Evolutionary conservation across 2,888 invertebrate species (phyloP).

Genomic region (Dicycla oo): DNA sequence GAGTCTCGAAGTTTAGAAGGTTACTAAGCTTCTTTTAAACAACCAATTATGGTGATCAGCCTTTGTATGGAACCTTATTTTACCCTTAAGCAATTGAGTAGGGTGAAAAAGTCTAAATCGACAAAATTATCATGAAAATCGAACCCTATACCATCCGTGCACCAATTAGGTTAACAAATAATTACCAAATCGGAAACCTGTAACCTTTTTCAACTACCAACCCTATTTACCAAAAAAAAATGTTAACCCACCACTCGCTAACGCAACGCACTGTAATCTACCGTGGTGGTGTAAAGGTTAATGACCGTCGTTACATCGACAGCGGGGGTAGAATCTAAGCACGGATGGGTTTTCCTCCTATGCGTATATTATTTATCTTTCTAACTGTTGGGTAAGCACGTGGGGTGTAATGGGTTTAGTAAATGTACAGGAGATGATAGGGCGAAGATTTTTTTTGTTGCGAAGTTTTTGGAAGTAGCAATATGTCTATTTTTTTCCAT

Average conservation of each 20-base stretch:
- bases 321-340: slow-evolving; percentile 63
- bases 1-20: background rate
- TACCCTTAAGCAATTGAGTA: background rate
- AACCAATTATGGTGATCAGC: background rate
- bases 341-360: slow-evolving; percentile 64
- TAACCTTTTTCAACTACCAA: slow-evolving; percentile 31
- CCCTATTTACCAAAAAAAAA: slow-evolving; percentile 58
- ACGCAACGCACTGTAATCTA: slow-evolving; percentile 60
- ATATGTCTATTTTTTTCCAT: slow-evolving; percentile 11
- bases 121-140: slow-evolving; percentile 24
- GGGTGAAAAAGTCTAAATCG: too few species aligned
- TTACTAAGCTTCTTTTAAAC: background rate
- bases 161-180: slow-evolving; percentile 37
- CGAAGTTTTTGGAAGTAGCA: slow-evolving; percentile 1
- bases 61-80: too few species aligned
- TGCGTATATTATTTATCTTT: slow-evolving; percentile 66
- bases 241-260: slow-evolving; percentile 43
- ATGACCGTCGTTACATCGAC: slow-evolving; percentile 64
- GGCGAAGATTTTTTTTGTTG: slow-evolving; percentile 41
- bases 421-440: slow-evolving; percentile 67
- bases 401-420: slow-evolving; percentile 62
- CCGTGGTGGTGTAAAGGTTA: slow-evolving; percentile 63
- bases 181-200: slow-evolving; percentile 17
- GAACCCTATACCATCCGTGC: background rate
- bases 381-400: slow-evolving; percentile 64